These are phyloP conservation scores for Drosophila atroscutellata DNA, from an alignment of 2,888 invertebrate genomes.

Conservation along the genomic window DNA sequence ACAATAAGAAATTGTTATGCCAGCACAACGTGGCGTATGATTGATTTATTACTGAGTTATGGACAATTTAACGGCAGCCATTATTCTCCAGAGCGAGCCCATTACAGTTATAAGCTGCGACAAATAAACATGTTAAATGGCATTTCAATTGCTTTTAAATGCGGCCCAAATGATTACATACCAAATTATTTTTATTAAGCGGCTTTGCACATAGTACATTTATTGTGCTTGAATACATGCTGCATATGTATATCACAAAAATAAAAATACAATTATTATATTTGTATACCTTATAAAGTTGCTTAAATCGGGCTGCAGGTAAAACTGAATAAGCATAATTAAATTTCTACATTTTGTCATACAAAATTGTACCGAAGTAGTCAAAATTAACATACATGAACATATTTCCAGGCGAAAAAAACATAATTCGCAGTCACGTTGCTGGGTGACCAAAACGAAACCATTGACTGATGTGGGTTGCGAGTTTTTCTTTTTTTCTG, in stretches of 20 bases:
- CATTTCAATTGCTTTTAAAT: conserved; percentile 16
- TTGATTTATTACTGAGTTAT: conserved; percentile 45
- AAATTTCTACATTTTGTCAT: not conserved
- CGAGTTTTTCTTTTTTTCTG: not conserved
- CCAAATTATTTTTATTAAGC: not conserved
- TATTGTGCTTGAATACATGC: not conserved
- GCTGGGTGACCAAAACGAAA: conserved; percentile 29
- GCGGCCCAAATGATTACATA: not conserved
- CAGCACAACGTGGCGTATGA: conserved; percentile 45
- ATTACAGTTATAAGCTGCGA: conserved; percentile 16
- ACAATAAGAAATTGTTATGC: conserved; percentile 6
- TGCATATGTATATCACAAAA: not conserved
- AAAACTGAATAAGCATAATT: not conserved
- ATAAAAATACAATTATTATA: not conserved
- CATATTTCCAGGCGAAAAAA: not conserved
- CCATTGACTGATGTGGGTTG: conserved; percentile 6
- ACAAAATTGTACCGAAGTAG: not conserved
- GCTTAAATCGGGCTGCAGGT: not conserved
- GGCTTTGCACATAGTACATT: not conserved
- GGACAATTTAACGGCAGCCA: conserved; percentile 16
- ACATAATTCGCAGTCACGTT: conserved; percentile 10
- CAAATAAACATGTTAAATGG: conserved; percentile 22
- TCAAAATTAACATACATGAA: not conserved
- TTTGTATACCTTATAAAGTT: not conserved
- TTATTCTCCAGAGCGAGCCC: not conserved